phyloP scores from a whole-genome alignment of 2,113 vertebrate species.

The Hymenochirus boettgeri region DNA sequence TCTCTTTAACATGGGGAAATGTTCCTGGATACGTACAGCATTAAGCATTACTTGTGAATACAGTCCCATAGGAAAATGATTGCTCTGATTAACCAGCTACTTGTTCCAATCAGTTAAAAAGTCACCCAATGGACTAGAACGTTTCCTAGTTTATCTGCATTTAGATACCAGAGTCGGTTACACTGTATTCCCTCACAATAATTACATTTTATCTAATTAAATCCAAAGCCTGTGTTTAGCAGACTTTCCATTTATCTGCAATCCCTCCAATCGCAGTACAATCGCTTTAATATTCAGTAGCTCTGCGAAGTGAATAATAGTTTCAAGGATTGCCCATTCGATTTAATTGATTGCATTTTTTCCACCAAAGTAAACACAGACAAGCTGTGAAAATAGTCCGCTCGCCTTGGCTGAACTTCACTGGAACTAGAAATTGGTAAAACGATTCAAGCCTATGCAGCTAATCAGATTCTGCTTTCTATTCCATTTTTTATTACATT shows the following conservation, averaged over 20 bases:
- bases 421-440: conserved; percentile 10
- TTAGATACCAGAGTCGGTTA: too few species aligned
- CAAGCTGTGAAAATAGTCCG: conserved; percentile 34
- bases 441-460: neutral
- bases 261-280: conserved; percentile 12
- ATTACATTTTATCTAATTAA: neutral
- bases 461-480: conserved; percentile 4
- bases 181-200: too few species aligned
- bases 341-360: conserved; percentile 24
- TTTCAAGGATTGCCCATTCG: conserved; percentile 16
- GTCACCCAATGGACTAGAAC: too few species aligned
- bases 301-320: conserved; percentile 1
- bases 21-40: too few species aligned
- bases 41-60: too few species aligned
- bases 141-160: too few species aligned
- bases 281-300: conserved; percentile 16
- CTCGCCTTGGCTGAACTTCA: neutral
- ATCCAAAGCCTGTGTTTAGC: neutral
- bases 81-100: too few species aligned
- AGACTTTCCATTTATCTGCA: neutral
- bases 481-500: conserved; percentile 2
- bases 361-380: conserved; percentile 24
- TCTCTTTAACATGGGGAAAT: too few species aligned
- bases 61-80: too few species aligned
- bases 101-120: too few species aligned